Evolutionary conservation across 2,113 vertebrate genomes (phyloP).

Genomic region (Charina bottae): DNA sequence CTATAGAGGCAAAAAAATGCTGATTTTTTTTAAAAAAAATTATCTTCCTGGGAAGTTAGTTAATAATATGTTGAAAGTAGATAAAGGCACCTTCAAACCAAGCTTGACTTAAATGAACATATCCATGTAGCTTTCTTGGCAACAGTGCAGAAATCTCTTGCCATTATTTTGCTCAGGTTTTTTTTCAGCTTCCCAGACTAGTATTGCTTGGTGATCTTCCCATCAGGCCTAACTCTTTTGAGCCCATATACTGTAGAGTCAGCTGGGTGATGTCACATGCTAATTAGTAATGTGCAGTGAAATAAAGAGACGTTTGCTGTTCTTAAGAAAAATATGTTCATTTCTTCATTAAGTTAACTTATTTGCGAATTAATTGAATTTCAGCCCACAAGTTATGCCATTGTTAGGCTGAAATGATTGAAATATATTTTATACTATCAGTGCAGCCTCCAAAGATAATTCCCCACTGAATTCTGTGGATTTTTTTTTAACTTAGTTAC

Average conservation of each 20-base stretch:
- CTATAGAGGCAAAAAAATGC: neutral
- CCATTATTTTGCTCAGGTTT: neutral
- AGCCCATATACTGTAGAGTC: neutral
- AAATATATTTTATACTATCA: neutral
- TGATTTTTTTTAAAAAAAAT: neutral
- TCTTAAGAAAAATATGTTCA: neutral
- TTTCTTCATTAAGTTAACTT: neutral
- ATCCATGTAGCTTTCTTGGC: neutral
- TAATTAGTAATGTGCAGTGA: neutral
- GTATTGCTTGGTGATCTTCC: neutral
- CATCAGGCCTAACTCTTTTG: neutral
- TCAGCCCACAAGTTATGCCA: neutral
- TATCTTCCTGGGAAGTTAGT: neutral
- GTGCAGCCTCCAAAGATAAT: neutral
- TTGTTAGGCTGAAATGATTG: neutral
- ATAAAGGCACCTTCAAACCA: neutral
- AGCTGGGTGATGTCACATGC: neutral
- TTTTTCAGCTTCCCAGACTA: neutral
- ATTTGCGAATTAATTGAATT: no score
- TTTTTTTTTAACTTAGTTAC: neutral
- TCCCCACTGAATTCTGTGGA: neutral
- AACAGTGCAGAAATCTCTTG: neutral
- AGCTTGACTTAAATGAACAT: neutral
- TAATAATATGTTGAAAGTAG: neutral
- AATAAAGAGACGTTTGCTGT: neutral